Base-by-base conservation (phyloP, 2,113 vertebrate species). In the Hipposideros armiger region DNA sequence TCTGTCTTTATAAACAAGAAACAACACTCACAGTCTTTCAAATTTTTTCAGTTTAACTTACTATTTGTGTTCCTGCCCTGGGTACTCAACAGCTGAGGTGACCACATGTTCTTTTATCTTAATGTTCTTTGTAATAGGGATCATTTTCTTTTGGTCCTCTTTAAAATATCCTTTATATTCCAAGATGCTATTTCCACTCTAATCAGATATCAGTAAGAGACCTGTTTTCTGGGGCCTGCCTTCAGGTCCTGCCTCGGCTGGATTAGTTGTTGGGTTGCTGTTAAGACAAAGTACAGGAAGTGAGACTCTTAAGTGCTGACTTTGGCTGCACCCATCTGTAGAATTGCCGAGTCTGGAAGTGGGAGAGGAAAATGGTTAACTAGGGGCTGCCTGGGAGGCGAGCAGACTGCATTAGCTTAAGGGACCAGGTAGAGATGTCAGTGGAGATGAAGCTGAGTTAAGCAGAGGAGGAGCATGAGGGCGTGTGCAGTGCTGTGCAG, bases 1-100 rank as follows among this genome's bases (percentile, higher is more conserved):
- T 83, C 90, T 90, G 3, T 95, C 90, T 97, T 96, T 95, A 97
- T 95, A 96, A 95, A 96, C 84, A 97, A 94, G 92, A 95, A 73
- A 85, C 88, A 96, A 36, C 84, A 95, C 91, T 92, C 58, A 69
- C 19, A 76, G 58, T 84, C 80, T 87, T 91, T 76, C 28, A 73
- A 36, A 87, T 60, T 62, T 94, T 90, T 91, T 82, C 77, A 87
- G 4, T 94, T 90, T 87, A 95, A 87, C 40, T 20, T 96, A n/a
- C n/a, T 93, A 32, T 90, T 81, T 81, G 54, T 93, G 40, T 95
- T 96, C 50, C 67, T 94, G 45, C 93, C 94, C 17, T 93, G 40
- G 30, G 22, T 96, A 13, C 62, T 93, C 32, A 83, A 20, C 26
- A 91, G 30, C n/a, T 89, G 60, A 91, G 50, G 82, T 78, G 32